Base-by-base conservation (phyloP, 2,888 invertebrate species). In the Sabellastarte sp. region DNA sequence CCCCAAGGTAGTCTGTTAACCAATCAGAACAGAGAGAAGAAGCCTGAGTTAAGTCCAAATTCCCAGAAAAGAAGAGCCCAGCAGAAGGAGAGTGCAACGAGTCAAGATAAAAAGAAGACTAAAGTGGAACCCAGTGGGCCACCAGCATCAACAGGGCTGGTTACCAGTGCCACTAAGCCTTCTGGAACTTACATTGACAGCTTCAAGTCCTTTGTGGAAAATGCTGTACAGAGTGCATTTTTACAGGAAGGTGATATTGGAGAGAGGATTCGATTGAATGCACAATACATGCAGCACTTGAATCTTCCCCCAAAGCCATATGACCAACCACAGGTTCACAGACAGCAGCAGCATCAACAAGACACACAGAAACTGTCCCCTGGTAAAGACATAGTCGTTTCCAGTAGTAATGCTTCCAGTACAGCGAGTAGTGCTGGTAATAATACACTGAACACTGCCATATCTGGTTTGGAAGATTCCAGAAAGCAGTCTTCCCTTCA, bases 171-270 rank as follows among this genome's bases (percentile, higher is more conserved):
- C 5, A 56, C 30, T 10, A 41, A 24, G n/a, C n/a, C n/a, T n/a
- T 10, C n/a, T 4, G 32, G 24, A 4, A 15, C 61, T 1, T 61
- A 60, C 66, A 74, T 78, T 74, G 80, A 81, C 70, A 80, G 77
- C 70, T 83, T 80, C 68, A 74, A 76, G 57, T 77, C 81, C 20
- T 82, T 83, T 75, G 82, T 83, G 24, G 80, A 82, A 69, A 80
- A 76, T 66, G 77, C 81, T 30, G 80, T 81, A 57, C 80, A 80
- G 60, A 75, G 71, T 69, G 80, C 79, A 56, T 81, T 77, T 66
- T 71, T 73, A 50, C 77, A 80, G 53, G 80, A 80, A 61, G 70
- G 73, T 52, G 76, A 79, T 53, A 60, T 64, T 28, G 61, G 60
- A 15, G 10, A 20, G 20, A 32, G 60, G 57, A 10, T 41, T 5